Evolutionary conservation across 2,113 vertebrate species (phyloP).

Genomic region (Psammodynastes pulverulentus): DNA sequence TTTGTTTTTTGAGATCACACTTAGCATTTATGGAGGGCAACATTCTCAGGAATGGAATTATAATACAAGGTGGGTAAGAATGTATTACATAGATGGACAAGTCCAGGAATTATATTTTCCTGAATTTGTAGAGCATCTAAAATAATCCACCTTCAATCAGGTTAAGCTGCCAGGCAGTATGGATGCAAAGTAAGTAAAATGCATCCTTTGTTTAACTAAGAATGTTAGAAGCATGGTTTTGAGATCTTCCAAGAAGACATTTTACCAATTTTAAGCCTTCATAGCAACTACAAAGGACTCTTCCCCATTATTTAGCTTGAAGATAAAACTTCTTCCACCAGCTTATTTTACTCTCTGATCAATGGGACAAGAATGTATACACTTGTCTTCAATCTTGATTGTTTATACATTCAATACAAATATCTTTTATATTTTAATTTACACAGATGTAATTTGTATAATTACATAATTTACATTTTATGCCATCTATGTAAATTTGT

Average conservation of each 20-base stretch:
- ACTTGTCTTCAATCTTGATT: neutral
- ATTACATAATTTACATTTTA: neutral
- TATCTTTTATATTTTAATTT: neutral
- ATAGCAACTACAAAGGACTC: neutral
- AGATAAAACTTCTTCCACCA: neutral
- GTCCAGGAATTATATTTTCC: neutral
- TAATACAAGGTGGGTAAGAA: neutral
- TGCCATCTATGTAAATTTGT: neutral
- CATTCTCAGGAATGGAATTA: neutral
- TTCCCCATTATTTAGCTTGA: neutral
- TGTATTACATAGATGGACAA: neutral
- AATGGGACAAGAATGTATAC: neutral
- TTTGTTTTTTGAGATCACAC: neutral
- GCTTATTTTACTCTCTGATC: neutral
- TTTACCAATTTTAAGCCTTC: neutral
- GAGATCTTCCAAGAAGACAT: neutral
- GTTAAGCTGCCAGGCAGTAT: neutral
- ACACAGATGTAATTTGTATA: neutral
- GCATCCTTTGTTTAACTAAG: neutral
- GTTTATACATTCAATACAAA: neutral
- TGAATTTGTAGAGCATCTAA: neutral
- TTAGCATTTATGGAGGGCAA: neutral
- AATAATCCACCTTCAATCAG: neutral
- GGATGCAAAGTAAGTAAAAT: neutral
- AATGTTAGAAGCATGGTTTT: neutral